Evolutionary conservation across 1,140 invertebrate genomes (phyloP).

Genomic region (Achroia grisella): DNA sequence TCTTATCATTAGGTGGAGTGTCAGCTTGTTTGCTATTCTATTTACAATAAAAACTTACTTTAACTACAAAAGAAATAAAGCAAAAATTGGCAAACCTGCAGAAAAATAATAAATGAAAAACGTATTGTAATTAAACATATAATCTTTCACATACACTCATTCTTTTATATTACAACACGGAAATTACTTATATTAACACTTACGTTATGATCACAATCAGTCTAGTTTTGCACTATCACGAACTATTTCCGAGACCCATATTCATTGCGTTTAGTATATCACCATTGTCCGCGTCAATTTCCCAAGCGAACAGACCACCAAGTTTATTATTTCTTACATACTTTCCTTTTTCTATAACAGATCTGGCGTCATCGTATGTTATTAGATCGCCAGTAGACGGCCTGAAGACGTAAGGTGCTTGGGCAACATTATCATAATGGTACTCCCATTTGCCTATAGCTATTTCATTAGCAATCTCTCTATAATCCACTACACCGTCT

Average conservation of each 20-base stretch:
- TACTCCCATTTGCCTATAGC: slow-evolving; percentile 58
- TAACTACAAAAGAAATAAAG: no score
- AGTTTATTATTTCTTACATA: slow-evolving; percentile 63
- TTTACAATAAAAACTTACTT: no score
- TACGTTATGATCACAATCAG: slow-evolving; percentile 36
- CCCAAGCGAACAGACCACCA: slow-evolving; percentile 62
- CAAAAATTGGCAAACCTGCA: no score
- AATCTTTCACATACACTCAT: slow-evolving; percentile 23
- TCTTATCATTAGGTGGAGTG: no score
- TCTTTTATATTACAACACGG: slow-evolving; percentile 34
- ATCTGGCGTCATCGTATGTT: slow-evolving; percentile 60
- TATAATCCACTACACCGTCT: slow-evolving; percentile 62
- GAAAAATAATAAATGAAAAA: no score
- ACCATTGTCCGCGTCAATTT: slow-evolving; percentile 62
- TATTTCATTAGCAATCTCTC: slow-evolving; percentile 60
- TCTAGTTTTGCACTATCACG: slow-evolving; percentile 24
- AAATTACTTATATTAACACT: slow-evolving; percentile 25
- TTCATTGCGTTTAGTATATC: slow-evolving; percentile 65
- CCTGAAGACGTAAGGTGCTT: slow-evolving; percentile 59
- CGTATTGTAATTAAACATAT: no score
- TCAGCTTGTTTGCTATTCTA: no score
- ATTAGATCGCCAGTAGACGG: slow-evolving; percentile 52
- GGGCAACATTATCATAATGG: slow-evolving; percentile 56
- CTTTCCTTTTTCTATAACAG: slow-evolving; percentile 58
- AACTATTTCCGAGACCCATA: slow-evolving; percentile 56